These are phyloP conservation scores for Rhinichthys klamathensis DNA, from an alignment of 2,113 vertebrate genomes.

Conservation along the genomic window DNA sequence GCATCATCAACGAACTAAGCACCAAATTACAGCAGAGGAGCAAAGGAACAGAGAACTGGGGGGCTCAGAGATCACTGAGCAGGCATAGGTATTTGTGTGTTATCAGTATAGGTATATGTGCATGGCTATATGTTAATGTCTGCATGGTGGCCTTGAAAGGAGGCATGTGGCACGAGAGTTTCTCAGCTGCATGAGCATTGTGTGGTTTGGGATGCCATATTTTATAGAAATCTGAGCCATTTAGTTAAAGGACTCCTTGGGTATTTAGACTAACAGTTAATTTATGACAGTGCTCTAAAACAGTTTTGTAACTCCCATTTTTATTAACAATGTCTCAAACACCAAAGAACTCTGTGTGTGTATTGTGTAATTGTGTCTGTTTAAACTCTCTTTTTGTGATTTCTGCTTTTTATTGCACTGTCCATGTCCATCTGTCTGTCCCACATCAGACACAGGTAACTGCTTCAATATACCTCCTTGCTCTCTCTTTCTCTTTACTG, in stretches of 20 bases:
- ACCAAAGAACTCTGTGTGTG: background rate
- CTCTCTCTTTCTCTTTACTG: conserved; percentile 51
- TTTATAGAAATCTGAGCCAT: background rate
- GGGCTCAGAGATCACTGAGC: conserved; percentile 74
- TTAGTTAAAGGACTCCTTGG: conserved; percentile 1
- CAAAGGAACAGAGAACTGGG: conserved; percentile 74
- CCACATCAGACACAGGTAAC: conserved; percentile 75
- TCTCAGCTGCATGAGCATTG: background rate
- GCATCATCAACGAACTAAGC: conserved; percentile 91
- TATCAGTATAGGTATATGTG: background rate
- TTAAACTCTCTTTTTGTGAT: conserved; percentile 71
- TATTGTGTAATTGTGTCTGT: conserved; percentile 49
- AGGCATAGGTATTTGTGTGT: conserved; percentile 78
- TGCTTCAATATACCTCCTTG: conserved; percentile 33
- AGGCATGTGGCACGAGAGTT: conserved; percentile 11
- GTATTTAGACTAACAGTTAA: background rate
- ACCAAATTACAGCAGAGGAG: conserved; percentile 89
- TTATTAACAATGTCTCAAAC: background rate
- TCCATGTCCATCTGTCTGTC: conserved; percentile 64
- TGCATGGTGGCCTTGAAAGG: conserved; percentile 24
- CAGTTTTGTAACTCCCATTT: background rate
- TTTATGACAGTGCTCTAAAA: too few relatives aligned
- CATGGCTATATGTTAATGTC: conserved; percentile 32
- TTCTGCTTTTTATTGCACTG: conserved; percentile 64
- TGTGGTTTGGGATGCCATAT: conserved; percentile 15